A percentile compares a stretch with the other conserved stretches of the same genome.
These are phyloP conservation scores for Acrocephalus scirpaceus DNA, from an alignment of 2,797 vertebrate genomes.

Conservation along the genomic window DNA sequence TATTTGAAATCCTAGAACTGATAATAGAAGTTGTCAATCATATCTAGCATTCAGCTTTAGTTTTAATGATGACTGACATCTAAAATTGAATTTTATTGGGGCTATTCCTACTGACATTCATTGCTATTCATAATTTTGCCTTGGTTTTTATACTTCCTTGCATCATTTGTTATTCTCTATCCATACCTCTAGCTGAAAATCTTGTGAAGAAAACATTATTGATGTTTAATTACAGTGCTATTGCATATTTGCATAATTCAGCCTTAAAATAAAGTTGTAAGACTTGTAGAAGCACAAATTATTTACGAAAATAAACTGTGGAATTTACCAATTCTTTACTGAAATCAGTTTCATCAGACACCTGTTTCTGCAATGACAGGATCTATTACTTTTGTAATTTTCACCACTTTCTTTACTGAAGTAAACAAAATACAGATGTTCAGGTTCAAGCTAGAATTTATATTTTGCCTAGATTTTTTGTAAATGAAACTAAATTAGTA, in stretches of 20 bases:
- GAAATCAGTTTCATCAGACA: neutral
- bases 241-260: neutral
- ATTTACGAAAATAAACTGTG: neutral
- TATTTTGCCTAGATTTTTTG: neutral
- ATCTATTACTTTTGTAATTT: neutral
- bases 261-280: neutral
- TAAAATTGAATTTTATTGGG: neutral
- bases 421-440: neutral
- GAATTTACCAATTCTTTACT: neutral
- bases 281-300: neutral
- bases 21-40: neutral
- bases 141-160: neutral
- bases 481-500: neutral
- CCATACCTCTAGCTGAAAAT: neutral
- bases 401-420: neutral
- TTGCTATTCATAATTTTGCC: neutral
- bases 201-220: neutral
- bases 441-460: neutral
- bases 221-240: neutral
- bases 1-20: neutral
- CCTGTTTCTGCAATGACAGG: neutral
- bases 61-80: slow-evolving; percentile 23
- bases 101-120: neutral
- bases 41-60: neutral
- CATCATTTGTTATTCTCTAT: neutral